Base-by-base conservation (phyloP, 2,888 invertebrate species). In the Epinotia bilunana region DNA sequence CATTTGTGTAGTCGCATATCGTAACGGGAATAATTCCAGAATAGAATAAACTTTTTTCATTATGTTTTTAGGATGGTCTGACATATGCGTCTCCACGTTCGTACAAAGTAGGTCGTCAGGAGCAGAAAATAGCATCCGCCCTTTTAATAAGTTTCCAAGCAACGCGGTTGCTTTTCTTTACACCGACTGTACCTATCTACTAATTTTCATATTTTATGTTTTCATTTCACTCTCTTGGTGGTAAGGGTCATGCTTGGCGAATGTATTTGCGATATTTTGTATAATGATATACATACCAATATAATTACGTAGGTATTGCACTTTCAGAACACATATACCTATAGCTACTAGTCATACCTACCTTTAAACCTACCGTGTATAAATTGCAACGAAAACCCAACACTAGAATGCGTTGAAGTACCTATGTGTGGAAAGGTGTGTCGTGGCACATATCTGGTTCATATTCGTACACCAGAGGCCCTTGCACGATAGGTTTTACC, bases 201-300 rank as follows among this genome's bases (percentile, higher is more conserved):
- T 33, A 33, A 67, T 49, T 74, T 69, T 39, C 9, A 67, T 57
- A 33, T 63, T 20, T 57, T 49, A 70, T 46, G 64, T 73, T 46
- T 58, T 58, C 39, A 57, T 55, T 62, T 70, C 16, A 65, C 18
- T 64, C 28, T 72, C 49, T 68, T 33, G 39, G 49, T 57, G 62
- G 55, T 67, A 53, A 73, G 69, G 62, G 20, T 77, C 57, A 79
- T 82, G 91, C 92, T 91, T 81, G 84, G 92, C 92, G 93, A 89
- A 79, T 87, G 91, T 88, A 80, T 83, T 87, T 90, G 92, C 92
- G 92, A 91, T 85, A 78, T 78, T 64, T 49, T 70, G 53, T 74
- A 57, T 13, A 7, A 7, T 39, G 39, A 1, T 39, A 39, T 9
- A 39, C 39, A 39, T 7, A 39, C 7, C 39, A 33, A 70, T 28